A percentile compares a stretch with the other conserved stretches of the same genome.
phyloP scores from a whole-genome alignment of 2,888 invertebrate species.

The Ypsolopha scabrella region DNA sequence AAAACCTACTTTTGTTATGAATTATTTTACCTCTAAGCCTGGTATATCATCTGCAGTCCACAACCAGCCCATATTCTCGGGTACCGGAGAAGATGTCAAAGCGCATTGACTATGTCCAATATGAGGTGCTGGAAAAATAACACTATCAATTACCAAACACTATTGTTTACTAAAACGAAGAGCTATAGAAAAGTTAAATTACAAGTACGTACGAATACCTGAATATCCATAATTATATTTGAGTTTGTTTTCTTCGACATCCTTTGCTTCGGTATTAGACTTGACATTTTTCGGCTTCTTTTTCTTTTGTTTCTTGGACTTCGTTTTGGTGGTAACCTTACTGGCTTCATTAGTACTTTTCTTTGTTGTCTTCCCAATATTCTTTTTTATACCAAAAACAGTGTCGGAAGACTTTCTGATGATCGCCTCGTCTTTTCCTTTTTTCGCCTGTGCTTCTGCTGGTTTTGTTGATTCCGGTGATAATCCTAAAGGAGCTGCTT shows the following conservation, averaged over 20 bases:
- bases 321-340: too few relatives aligned
- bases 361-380: too few relatives aligned
- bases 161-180: conserved; percentile 1
- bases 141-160: background rate
- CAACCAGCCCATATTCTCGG: conserved; percentile 62
- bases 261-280: too few relatives aligned
- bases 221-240: conserved; percentile 59
- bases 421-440: too few relatives aligned
- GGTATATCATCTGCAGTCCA: conserved; percentile 55
- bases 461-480: too few relatives aligned
- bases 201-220: conserved; percentile 61
- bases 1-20: conserved; percentile 7
- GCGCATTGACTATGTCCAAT: conserved; percentile 51
- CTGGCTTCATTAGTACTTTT: too few relatives aligned
- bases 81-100: conserved; percentile 24
- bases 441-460: too few relatives aligned
- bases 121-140: conserved; percentile 40
- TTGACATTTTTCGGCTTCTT: conserved; percentile 28
- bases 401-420: too few relatives aligned
- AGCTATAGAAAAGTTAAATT: conserved; percentile 13
- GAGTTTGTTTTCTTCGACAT: conserved; percentile 37
- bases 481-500: too few relatives aligned
- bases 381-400: background rate
- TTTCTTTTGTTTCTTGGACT: conserved; percentile 28
- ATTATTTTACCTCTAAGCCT: conserved; percentile 43